These are phyloP conservation scores for Atethmia centrago DNA, from an alignment of 2,888 invertebrate genomes.

Conservation along the genomic window DNA sequence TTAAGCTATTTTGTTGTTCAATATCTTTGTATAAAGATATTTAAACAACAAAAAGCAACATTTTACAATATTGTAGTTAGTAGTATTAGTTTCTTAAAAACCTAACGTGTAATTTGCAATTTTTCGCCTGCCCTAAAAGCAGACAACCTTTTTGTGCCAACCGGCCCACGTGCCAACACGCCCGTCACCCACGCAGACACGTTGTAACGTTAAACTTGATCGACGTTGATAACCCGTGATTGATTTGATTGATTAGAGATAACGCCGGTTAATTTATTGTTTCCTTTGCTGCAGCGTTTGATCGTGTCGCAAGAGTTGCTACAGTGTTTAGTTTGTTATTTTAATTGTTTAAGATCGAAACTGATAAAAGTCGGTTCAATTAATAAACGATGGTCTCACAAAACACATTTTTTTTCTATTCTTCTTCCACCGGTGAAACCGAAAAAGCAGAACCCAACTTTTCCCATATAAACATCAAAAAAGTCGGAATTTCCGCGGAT, in stretches of 20 bases:
- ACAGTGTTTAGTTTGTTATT: background rate
- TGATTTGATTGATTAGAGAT: constrained; percentile 53
- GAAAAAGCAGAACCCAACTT: constrained; percentile 6
- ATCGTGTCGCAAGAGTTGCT: constrained; percentile 23
- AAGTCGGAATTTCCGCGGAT: background rate
- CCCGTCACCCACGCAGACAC: constrained; percentile 32
- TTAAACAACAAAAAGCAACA: too few species aligned
- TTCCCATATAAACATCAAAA: constrained; percentile 21
- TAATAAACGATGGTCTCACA: background rate
- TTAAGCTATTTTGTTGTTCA: too few species aligned
- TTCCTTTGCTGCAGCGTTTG: constrained; percentile 36
- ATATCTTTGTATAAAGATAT: background rate
- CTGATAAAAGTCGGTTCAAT: background rate
- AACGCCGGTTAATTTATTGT: constrained; percentile 48
- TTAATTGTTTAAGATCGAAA: too few species aligned
- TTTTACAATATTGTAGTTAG: too few species aligned
- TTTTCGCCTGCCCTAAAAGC: background rate
- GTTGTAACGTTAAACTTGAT: constrained; percentile 33
- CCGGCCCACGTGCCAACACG: constrained; percentile 11
- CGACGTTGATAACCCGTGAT: constrained; percentile 37
- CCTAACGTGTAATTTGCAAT: background rate
- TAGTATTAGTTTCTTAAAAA: background rate
- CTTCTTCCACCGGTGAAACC: background rate
- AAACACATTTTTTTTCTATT: background rate
- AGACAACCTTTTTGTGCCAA: background rate